These are phyloP conservation scores for Ptyas mucosa DNA, from an alignment of 2,113 vertebrate species.

Conservation along the genomic window DNA sequence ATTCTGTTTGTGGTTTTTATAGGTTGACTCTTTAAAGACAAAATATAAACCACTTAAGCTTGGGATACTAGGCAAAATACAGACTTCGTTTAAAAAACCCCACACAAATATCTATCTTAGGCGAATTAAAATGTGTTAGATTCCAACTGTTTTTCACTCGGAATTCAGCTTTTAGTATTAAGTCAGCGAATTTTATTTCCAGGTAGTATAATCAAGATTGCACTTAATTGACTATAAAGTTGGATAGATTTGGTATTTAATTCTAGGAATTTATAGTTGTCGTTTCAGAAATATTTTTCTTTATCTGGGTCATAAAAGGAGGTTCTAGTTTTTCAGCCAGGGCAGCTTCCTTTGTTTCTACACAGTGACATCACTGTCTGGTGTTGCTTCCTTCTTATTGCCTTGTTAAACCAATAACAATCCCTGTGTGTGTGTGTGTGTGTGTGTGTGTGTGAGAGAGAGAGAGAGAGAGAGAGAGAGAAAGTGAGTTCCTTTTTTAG, in stretches of 20 bases:
- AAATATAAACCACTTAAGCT: neutral
- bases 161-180: neutral
- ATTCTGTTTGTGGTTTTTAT: neutral
- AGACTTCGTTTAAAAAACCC: neutral
- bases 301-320: neutral
- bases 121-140: neutral
- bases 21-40: neutral
- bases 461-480: too few species aligned
- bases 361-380: constrained; percentile 73
- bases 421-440: neutral
- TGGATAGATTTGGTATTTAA: neutral
- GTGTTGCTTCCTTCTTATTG: constrained; percentile 50
- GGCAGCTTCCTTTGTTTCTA: constrained; percentile 69
- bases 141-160: neutral
- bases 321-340: constrained; percentile 37
- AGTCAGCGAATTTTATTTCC: neutral
- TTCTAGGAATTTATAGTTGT: neutral
- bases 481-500: neutral
- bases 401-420: constrained; percentile 52
- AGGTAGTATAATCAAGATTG: neutral
- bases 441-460: too few species aligned
- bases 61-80: neutral
- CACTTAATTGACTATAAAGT: neutral
- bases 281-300: neutral
- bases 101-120: neutral